Base-by-base conservation (phyloP, 2,888 invertebrate species). In the Dendrolimus houi region DNA sequence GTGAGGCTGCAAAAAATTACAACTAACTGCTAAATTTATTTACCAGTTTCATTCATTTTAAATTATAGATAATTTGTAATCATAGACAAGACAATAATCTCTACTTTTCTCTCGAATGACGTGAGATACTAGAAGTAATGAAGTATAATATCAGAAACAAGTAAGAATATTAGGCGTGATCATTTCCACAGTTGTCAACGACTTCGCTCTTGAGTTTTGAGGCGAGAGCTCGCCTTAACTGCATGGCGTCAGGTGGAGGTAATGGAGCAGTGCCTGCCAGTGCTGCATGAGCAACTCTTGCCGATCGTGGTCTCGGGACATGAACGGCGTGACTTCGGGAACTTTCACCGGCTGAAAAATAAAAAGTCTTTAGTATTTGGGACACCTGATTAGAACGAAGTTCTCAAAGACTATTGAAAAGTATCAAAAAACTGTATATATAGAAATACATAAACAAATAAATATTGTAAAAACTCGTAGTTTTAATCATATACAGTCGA, bases 191-290 rank as follows among this genome's bases (percentile, higher is more conserved):
- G 12, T 29, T 55, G 63, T 94, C 94, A 57, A 97, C 95, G 8
- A 98, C 96, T 91, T 98, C 98, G 55, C 94, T 92, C 81, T 96
- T 96, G 56, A 98, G 91, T 69, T 96, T 93, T 63, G 95, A 95
- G 6, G 97, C 97, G 57, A 98, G 92, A 0, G 97, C 96, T 70
- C 94, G 93, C 29, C 98, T 92, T 61, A 97, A 92, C 68, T 96
- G 95, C 75, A 98, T 87, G 14, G 96, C 94, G 65, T 92, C 92
- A 0, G 92, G 87, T 0, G 85, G 75, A 10, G 88, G 83, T 0
- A 68, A 64, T 2, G 91, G 91, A 3, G 92, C 83, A 1, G 85
- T 81, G 1, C 92, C 92, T 9, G 92, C 91, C 57, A 96, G 78
- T 0, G 94, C 93, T 8, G 93, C 93, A 59, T 94, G 92, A 0